phyloP scores from a whole-genome alignment of 2,113 vertebrate species.

The Scomber scombrus region DNA sequence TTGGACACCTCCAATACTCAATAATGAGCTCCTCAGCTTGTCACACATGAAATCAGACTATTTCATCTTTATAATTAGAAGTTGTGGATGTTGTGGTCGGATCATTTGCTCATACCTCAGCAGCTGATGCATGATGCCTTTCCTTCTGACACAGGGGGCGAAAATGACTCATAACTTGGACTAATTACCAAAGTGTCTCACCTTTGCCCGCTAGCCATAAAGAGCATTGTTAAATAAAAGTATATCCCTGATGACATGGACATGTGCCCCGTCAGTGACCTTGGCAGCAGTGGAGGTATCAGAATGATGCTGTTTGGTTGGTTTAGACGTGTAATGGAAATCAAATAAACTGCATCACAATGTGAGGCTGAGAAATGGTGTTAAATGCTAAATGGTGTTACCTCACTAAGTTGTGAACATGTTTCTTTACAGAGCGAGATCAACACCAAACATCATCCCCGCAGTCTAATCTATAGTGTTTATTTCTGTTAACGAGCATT shows the following conservation, averaged over 20 bases:
- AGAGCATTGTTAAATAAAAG: slow-evolving; percentile 2
- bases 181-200: slow-evolving; percentile 15
- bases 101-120: background rate
- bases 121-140: background rate
- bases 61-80: background rate
- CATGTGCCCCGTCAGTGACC: background rate
- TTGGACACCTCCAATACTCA: background rate
- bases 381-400: slow-evolving; percentile 41
- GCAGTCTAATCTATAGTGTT: background rate
- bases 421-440: slow-evolving; percentile 19
- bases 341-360: slow-evolving; percentile 22
- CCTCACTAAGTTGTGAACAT: slow-evolving; percentile 29
- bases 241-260: background rate
- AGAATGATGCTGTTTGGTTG: slow-evolving; percentile 25
- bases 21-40: background rate
- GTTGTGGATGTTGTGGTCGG: too few relatives aligned
- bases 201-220: background rate
- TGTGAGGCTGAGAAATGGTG: slow-evolving; percentile 23
- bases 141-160: background rate
- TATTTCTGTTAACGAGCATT: background rate
- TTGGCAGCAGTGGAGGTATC: background rate
- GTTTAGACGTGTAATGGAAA: slow-evolving; percentile 38
- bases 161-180: slow-evolving; percentile 3
- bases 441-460: slow-evolving; percentile 8
- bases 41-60: background rate